Conservation (phyloP, 2,113 vertebrate genomes). For the Amia ocellicauda region DNA sequence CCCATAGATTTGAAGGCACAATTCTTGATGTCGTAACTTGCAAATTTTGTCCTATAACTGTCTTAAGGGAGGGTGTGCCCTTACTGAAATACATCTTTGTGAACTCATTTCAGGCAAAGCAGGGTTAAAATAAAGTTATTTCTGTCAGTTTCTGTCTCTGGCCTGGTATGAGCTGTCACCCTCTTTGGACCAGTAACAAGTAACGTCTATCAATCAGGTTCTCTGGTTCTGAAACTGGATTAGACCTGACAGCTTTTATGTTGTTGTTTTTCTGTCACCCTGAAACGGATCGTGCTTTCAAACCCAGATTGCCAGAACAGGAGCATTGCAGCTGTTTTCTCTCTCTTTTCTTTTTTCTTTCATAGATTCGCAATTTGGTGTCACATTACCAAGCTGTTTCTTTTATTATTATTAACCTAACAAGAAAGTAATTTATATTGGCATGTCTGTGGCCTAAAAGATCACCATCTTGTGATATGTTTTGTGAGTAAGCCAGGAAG, state of each 20-base stretch:
- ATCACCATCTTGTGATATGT: no score
- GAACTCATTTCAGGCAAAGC: no score
- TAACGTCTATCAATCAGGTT: constrained; percentile 49
- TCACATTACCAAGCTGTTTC: no score
- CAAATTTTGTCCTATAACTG: no score
- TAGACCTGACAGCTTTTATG: constrained; percentile 40
- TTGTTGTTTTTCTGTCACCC: constrained; percentile 48
- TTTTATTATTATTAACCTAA: no score
- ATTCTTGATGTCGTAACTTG: no score
- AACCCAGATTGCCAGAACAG: neutral
- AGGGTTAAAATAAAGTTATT: neutral
- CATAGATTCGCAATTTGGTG: neutral
- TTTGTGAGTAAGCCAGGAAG: no score
- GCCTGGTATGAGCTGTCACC: neutral
- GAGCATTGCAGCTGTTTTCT: neutral
- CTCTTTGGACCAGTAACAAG: constrained; percentile 20
- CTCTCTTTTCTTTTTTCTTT: neutral
- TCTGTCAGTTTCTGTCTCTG: constrained; percentile 9
- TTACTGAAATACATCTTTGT: no score
- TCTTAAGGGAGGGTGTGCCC: no score
- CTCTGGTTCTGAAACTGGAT: constrained; percentile 45
- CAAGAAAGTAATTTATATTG: no score
- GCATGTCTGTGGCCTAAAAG: no score
- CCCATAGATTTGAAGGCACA: no score
- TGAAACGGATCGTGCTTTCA: constrained; percentile 42